phyloP scores from a whole-genome alignment of 1,140 invertebrate genomes.

The Mamestra configurata region DNA sequence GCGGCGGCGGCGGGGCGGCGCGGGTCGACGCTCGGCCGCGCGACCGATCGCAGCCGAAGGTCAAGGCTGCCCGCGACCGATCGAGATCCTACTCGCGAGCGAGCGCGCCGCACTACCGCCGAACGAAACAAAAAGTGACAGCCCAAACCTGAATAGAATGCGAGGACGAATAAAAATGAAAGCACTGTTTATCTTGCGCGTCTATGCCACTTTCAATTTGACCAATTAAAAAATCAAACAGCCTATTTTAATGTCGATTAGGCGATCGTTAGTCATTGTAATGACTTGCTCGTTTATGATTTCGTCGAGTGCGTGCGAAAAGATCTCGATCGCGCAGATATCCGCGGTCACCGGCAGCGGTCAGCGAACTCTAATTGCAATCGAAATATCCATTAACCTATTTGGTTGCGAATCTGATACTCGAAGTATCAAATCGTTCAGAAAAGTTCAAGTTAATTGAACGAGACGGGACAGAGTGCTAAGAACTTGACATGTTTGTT shows the following conservation, averaged over 20 bases:
- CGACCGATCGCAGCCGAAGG: slow-evolving; percentile 83
- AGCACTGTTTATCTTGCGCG: slow-evolving; percentile 70
- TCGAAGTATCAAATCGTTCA: slow-evolving; percentile 60
- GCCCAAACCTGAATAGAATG: slow-evolving; percentile 85
- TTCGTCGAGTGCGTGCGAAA: slow-evolving; percentile 66
- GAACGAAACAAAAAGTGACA: slow-evolving; percentile 87
- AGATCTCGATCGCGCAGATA: slow-evolving; percentile 68
- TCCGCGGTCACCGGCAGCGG: slow-evolving; percentile 59
- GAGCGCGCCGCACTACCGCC: slow-evolving; percentile 44
- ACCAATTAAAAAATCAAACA: slow-evolving; percentile 20
- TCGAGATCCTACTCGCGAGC: slow-evolving; percentile 59
- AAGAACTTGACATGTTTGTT: slow-evolving; percentile 54
- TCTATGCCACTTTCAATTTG: slow-evolving; percentile 43
- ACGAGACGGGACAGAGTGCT: slow-evolving; percentile 58
- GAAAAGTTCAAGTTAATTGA: slow-evolving; percentile 63
- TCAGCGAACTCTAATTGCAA: slow-evolving; percentile 64
- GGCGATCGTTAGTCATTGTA: slow-evolving; percentile 66
- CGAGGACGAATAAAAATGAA: slow-evolving; percentile 87
- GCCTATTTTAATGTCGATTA: slow-evolving; percentile 46
- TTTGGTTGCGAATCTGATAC: slow-evolving; percentile 61
- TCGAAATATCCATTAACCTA: slow-evolving; percentile 65
- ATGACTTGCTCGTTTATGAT: slow-evolving; percentile 65
- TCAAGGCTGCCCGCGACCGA: slow-evolving; percentile 77
- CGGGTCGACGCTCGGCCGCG: slow-evolving; percentile 80
- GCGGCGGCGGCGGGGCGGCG: slow-evolving; percentile 54